These are phyloP conservation scores for Pedetes capensis DNA, from an alignment of 2,113 vertebrate species.

Conservation along the genomic window DNA sequence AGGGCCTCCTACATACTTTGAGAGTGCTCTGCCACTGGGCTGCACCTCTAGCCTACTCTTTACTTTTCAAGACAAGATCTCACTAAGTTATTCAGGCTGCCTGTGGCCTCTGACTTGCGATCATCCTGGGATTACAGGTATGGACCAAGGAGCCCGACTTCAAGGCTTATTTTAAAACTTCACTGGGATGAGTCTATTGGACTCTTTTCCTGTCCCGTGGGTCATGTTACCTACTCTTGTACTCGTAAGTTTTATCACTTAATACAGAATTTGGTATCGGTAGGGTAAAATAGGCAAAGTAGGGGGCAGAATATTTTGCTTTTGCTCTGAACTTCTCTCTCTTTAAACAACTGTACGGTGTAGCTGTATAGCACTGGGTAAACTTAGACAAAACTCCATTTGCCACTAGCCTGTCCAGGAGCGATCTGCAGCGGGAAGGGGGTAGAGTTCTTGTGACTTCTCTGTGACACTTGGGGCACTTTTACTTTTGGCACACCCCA, in stretches of 20 bases:
- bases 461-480: slow-evolving; percentile 6
- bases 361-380: not conserved
- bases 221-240: not conserved
- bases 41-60: not conserved
- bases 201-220: not conserved
- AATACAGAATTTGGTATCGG: not conserved
- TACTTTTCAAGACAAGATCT: too few species aligned
- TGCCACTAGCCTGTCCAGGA: not conserved
- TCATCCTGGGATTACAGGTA: too few species aligned
- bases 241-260: not conserved
- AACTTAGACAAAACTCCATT: not conserved
- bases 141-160: not conserved
- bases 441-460: not conserved
- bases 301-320: not conserved
- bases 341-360: not conserved
- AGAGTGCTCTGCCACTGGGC: too few species aligned
- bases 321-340: not conserved
- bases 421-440: rapidly evolving
- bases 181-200: not conserved
- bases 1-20: not conserved
- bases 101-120: too few species aligned
- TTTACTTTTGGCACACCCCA: slow-evolving; percentile 18
- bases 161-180: too few species aligned
- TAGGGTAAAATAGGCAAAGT: not conserved
- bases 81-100: too few species aligned